phyloP scores from a whole-genome alignment of 2,888 invertebrate species.

The Aspidiotus rigidus region DNA sequence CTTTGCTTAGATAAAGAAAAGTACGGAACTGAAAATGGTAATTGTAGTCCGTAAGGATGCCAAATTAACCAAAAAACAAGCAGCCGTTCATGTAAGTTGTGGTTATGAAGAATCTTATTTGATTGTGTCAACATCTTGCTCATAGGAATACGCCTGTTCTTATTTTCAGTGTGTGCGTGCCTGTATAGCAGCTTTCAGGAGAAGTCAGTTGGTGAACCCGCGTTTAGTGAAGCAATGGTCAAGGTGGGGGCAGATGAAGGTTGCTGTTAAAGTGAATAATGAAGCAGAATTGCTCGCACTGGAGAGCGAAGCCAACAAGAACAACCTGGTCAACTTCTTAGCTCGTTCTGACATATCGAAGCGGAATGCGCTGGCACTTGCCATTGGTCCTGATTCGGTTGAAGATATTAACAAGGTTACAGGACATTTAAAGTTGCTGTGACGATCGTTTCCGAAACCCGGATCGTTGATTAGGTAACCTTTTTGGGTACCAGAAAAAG shows the following conservation, averaged over 20 bases:
- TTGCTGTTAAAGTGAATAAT: constrained; percentile 24
- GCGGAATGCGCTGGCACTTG: constrained; percentile 11
- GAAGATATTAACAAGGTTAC: constrained; percentile 16
- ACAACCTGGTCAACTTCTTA: constrained; percentile 11
- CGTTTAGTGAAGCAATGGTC: constrained; percentile 13
- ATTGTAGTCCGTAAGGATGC: constrained; percentile 21
- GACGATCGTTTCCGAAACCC: background rate
- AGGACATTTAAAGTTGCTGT: constrained; percentile 22
- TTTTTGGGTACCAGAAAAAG: no score
- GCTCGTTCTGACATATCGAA: background rate
- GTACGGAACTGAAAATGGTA: constrained; percentile 20
- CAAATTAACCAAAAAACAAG: constrained; percentile 17
- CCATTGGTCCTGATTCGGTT: constrained; percentile 23
- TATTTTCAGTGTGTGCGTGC: constrained; percentile 16
- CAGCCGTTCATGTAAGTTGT: constrained; percentile 3
- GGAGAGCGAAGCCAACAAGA: constrained; percentile 4
- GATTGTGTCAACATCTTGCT: no score
- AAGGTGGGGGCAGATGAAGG: constrained; percentile 10
- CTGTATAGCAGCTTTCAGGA: constrained; percentile 21
- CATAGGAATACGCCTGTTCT: no score
- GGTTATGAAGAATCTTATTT: background rate
- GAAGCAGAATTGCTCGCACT: constrained; percentile 22
- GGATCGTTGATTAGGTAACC: background rate
- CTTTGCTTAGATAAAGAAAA: constrained; percentile 1
- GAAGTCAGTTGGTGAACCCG: constrained; percentile 6